These are phyloP conservation scores for Wasmannia auropunctata DNA, from an alignment of 1,140 invertebrate species.

Conservation along the genomic window DNA sequence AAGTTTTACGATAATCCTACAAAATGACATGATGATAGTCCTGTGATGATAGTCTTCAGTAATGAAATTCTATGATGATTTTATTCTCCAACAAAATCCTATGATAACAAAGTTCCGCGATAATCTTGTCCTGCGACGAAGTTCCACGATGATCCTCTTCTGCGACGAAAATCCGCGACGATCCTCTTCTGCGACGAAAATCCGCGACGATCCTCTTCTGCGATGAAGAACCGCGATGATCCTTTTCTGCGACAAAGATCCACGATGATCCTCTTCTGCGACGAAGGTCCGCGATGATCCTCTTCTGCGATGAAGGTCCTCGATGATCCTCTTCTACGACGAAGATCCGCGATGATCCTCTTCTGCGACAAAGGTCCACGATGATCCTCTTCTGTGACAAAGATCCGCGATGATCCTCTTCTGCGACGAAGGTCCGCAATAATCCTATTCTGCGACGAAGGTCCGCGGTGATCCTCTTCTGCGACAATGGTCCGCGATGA, in stretches of 20 bases:
- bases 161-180: background rate
- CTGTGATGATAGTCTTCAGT: background rate
- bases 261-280: background rate
- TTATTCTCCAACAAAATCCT: no score
- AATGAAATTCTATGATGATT: no score
- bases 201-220: background rate
- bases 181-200: background rate
- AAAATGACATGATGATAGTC: no score
- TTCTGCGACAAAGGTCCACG: background rate
- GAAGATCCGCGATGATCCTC: background rate
- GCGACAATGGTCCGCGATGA: background rate
- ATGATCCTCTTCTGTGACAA: no score
- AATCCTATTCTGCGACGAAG: background rate
- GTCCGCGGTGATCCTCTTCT: constrained; percentile 9
- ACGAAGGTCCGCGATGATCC: background rate
- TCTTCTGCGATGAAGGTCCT: background rate
- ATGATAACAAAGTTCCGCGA: no score
- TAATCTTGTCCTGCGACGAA: no score
- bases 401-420: no score
- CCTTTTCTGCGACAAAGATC: background rate
- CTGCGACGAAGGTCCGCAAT: background rate
- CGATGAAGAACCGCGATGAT: background rate
- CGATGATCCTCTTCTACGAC: background rate
- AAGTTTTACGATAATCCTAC: background rate
- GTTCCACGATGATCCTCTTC: no score